phyloP scores from a whole-genome alignment of 2,888 invertebrate species.

The Pteria penguin region DNA sequence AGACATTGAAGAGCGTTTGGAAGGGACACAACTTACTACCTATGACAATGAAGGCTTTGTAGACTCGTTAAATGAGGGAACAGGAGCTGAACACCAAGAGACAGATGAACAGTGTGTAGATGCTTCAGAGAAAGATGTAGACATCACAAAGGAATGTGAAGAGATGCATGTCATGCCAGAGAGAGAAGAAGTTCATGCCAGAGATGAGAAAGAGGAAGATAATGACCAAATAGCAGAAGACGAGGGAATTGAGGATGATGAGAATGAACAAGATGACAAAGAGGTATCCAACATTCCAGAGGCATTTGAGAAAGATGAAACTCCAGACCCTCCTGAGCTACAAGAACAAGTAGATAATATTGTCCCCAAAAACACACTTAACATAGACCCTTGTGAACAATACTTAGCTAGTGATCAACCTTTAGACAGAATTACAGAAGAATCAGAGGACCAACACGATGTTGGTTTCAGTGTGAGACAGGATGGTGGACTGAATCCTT shows the following conservation, averaged over 20 bases:
- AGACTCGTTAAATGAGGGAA: slow-evolving; percentile 33
- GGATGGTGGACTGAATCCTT: slow-evolving; percentile 40
- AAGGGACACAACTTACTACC: slow-evolving; percentile 32
- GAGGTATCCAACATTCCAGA: slow-evolving; percentile 54
- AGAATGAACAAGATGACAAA: slow-evolving; percentile 51
- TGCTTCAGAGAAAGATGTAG: slow-evolving; percentile 51
- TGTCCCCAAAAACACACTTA: background rate
- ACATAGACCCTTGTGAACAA: background rate
- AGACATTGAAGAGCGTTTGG: slow-evolving; percentile 21
- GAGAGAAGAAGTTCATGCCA: slow-evolving; percentile 41
- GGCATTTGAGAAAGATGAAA: slow-evolving; percentile 63
- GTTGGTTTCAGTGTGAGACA: background rate
- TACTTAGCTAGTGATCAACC: slow-evolving; percentile 6
- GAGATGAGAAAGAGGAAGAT: slow-evolving; percentile 27
- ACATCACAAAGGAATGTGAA: slow-evolving; percentile 60
- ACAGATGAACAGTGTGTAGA: slow-evolving; percentile 32
- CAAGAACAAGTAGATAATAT: slow-evolving; percentile 11
- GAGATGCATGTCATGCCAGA: slow-evolving; percentile 38
- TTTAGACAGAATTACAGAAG: slow-evolving; percentile 12
- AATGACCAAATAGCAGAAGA: slow-evolving; percentile 40
- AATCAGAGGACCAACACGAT: background rate
- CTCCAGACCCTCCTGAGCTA: slow-evolving; percentile 49
- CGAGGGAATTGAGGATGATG: slow-evolving; percentile 48
- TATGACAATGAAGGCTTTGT: slow-evolving; percentile 39
- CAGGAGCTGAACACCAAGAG: slow-evolving; percentile 31